Base-by-base conservation (phyloP, 2,888 invertebrate species). In the Phragmatobia fuliginosa region DNA sequence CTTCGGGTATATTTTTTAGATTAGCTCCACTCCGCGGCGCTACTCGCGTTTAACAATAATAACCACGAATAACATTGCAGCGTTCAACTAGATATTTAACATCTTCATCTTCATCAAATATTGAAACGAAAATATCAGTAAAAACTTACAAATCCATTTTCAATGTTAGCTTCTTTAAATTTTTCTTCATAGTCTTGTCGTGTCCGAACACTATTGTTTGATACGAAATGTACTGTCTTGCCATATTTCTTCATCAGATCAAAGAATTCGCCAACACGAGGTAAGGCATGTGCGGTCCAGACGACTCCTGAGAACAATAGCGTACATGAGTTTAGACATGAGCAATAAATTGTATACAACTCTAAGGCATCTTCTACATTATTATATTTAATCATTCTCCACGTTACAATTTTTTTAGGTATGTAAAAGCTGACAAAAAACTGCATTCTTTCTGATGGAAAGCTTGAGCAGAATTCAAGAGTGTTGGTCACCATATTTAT, bases 151-250 rank as follows among this genome's bases (percentile, higher is more conserved):
- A 79, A 89, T 60, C 94, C 94, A 74, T 92, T 84, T 28, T 90
- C 82, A 49, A 94, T 90, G 10, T 86, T 88, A n/a, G 90, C 87
- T 7, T 83, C 84, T 60, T 82, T 72, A 68, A 94, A 95, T 36
- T 84, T 79, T 0, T 67, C 70, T 45, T 89, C 87, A 70, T 94
- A 94, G n/a, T 87, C 80, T 6, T 94, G 89, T 78, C 79, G 88
- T 0, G 85, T 83, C 32, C 92, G 82, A n/a, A 93, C 77, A 76
- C 94, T 94, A 76, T 96, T 96, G 74, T 96, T 96, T 2, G 96
- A 95, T 10, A 95, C 94, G n/a, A 92, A 94, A 72, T 93, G 83
- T 0, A 96, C 88, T 7, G 90, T 90, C 78, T 96, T 96, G 0
- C 96, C 96, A 16, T 91, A 82, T 62, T 91, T 85, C 74, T 93